Base-by-base conservation (phyloP, 1,140 invertebrate genomes). In the Bathynomus jamesi region DNA sequence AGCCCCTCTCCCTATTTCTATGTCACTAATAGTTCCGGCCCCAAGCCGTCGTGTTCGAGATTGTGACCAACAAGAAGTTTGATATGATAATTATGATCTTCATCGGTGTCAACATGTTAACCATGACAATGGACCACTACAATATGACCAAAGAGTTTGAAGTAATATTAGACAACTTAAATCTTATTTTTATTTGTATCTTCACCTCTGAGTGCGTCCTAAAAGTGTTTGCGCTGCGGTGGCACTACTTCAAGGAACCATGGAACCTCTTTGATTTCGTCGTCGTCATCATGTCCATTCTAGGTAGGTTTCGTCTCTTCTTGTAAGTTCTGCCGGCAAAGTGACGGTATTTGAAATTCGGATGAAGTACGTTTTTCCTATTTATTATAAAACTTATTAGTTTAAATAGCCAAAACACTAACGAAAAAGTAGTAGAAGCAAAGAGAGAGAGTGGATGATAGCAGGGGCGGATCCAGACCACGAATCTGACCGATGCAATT, bases 211-310 rank as follows among this genome's bases (percentile, higher is more conserved):
- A 99, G 88, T 98, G 95, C 87, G 87, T 96, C 81, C 89, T 98
- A 84, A 99, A 99, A 88, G 90, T 98, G 81, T 94, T 98, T 83
- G 95, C 94, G 73, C 89, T 98, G 79, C 88, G 96, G 80, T 95
- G 93, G 86, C 92, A 97, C 86, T 99, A 98, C 86, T 98, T 99
- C 87, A 95, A 94, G 83, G 94, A 98, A 85, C 95, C 96, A 71
- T 99, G 96, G 96, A 99, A 99, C 87, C 87, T 98, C 79, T 99
- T 99, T 87, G 96, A 99, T 88, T 96, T 97, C 86, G 92, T 97
- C 81, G 95, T 99, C 82, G 96, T 99, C 81, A 95, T 96, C 86
- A 90, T 98, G 84, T 98, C 96, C 83, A 95, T 99, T 86, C 89
- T 95, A 85, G 92, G 93, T 94, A 87, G 89, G 86, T 86, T 21